These are phyloP conservation scores for Brachypteracias leptosomus DNA, from an alignment of 2,113 vertebrate genomes.

Conservation along the genomic window DNA sequence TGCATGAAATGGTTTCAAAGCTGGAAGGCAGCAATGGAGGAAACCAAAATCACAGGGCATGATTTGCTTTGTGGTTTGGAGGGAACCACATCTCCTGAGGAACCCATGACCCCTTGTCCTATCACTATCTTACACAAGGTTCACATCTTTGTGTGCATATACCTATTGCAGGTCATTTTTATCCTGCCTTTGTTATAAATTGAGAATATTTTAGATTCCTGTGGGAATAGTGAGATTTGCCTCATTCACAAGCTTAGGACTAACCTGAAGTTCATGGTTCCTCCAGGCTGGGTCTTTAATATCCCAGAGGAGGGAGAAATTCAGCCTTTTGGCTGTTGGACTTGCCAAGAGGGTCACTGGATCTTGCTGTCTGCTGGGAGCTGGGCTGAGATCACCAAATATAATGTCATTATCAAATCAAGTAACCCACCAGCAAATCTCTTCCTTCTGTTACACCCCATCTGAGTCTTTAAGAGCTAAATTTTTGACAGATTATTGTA, in stretches of 20 bases:
- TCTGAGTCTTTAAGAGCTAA: background rate
- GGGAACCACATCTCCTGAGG: slow-evolving; percentile 13
- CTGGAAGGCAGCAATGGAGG: background rate
- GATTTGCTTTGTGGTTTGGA: slow-evolving; percentile 47
- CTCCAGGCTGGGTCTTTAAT: background rate
- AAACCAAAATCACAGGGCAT: slow-evolving; percentile 55
- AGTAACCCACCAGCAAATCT: background rate
- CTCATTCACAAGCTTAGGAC: background rate
- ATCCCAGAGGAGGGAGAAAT: background rate
- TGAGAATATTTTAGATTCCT: background rate
- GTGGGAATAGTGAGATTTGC: background rate
- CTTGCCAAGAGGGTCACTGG: background rate
- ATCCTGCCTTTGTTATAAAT: background rate
- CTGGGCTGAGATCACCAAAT: background rate
- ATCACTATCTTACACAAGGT: no score
- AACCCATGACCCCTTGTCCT: no score
- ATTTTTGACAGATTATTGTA: background rate
- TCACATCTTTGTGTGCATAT: background rate
- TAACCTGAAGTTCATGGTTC: background rate
- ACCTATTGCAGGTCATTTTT: background rate
- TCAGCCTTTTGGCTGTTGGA: background rate
- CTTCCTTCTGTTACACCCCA: background rate
- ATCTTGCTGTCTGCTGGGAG: background rate
- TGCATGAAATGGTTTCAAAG: background rate
- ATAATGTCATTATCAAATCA: background rate